These are phyloP conservation scores for Dreissena polymorpha DNA, from an alignment of 1,140 invertebrate genomes.

Conservation along the genomic window DNA sequence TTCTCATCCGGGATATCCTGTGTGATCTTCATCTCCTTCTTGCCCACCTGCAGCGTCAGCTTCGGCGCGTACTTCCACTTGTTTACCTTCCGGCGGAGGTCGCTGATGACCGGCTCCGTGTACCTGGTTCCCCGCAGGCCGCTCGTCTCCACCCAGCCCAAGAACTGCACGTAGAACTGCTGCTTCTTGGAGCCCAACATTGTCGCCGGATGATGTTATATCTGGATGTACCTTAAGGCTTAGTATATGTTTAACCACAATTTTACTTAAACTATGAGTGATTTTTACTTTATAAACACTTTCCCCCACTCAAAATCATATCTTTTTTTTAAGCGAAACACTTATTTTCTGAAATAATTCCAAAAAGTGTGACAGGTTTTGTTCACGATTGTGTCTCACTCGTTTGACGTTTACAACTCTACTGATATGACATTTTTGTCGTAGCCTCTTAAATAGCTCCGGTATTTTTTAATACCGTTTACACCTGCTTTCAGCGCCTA, in stretches of 20 bases:
- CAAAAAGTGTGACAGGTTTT: too few species aligned
- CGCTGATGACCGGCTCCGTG: conserved; percentile 90
- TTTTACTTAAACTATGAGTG: not conserved
- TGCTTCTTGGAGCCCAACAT: conserved; percentile 86
- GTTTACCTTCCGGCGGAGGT: conserved; percentile 87
- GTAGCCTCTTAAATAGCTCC: too few species aligned
- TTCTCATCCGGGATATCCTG: conserved; percentile 82
- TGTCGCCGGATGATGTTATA: not conserved
- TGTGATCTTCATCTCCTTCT: conserved; percentile 96
- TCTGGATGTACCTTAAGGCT: not conserved
- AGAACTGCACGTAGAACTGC: conserved; percentile 98
- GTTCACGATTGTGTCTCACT: too few species aligned
- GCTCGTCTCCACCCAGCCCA: conserved; percentile 96
- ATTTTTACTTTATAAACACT: not conserved
- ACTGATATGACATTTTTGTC: too few species aligned
- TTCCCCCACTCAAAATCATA: too few species aligned
- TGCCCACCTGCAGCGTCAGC: conserved; percentile 87
- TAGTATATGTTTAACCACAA: not conserved
- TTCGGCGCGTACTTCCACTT: conserved; percentile 92
- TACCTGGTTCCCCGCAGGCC: conserved; percentile 91
- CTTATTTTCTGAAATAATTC: not conserved
- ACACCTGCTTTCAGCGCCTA: conserved; percentile 39
- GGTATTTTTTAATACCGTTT: not conserved
- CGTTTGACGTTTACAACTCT: too few species aligned
- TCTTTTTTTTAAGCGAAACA: not conserved